Percentiles rank a stretch among this genome's conserved stretches.
These are phyloP conservation scores for Philereme transversata DNA, from an alignment of 2,888 invertebrate species.

Conservation along the genomic window DNA sequence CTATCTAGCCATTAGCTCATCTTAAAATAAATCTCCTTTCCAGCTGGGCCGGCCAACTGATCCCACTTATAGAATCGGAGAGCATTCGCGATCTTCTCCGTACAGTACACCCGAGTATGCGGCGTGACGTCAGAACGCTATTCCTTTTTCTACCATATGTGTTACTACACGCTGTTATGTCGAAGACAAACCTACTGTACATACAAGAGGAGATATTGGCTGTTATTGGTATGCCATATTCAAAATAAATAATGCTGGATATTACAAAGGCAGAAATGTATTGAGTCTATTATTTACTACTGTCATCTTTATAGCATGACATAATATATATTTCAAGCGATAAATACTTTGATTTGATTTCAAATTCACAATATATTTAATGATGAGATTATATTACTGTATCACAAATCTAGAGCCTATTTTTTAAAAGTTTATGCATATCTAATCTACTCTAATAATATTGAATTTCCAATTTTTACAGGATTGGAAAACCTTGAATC, in stretches of 20 bases:
- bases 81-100: conserved; percentile 85
- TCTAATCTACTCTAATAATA: no score
- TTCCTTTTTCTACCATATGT: conserved; percentile 91
- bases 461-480: conserved; percentile 32
- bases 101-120: conserved; percentile 90
- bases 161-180: conserved; percentile 85
- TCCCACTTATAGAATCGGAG: conserved; percentile 84
- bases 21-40: conserved; percentile 11
- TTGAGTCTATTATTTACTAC: no score
- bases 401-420: no score
- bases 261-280: no score
- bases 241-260: no score
- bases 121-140: conserved; percentile 88
- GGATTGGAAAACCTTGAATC: conserved; percentile 65
- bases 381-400: no score
- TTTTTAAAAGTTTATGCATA: no score
- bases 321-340: no score
- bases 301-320: no score
- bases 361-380: no score
- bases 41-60: conserved; percentile 89
- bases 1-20: no score
- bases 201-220: conserved; percentile 74
- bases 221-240: conserved; percentile 63
- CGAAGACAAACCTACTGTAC: conserved; percentile 69
- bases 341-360: no score